A percentile compares a stretch with the other conserved stretches of the same genome.
Conservation (phyloP, 2,113 vertebrate genomes). For the Hyperoodon ampullatus region DNA sequence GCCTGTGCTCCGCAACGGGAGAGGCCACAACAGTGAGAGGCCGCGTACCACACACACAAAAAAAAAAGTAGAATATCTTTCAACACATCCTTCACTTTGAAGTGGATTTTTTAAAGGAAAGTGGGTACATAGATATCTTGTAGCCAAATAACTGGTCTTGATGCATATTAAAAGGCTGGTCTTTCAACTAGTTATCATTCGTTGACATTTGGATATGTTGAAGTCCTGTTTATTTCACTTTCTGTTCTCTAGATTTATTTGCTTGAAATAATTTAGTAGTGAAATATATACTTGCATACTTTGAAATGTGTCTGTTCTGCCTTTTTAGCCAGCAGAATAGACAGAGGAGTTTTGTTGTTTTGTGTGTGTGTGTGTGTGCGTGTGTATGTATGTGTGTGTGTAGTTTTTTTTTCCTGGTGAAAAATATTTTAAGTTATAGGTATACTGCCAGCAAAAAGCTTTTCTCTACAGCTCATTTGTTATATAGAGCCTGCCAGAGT, state of each 20-base stretch:
- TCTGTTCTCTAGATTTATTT: not conserved
- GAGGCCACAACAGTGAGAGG: too few species aligned
- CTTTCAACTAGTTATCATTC: not conserved
- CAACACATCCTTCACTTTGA: not conserved
- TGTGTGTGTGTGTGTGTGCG: not conserved
- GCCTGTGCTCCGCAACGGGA: too few species aligned
- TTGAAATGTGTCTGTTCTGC: not conserved
- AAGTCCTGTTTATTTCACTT: not conserved
- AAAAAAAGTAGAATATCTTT: not conserved
- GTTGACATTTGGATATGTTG: not conserved
- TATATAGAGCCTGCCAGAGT: conserved; percentile 66
- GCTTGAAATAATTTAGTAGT: not conserved
- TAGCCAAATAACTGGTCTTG: not conserved
- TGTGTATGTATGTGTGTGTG: not conserved
- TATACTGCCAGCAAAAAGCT: conserved; percentile 44
- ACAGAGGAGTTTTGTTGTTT: not conserved
- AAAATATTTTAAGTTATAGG: conserved; percentile 66
- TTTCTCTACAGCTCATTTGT: conserved; percentile 75
- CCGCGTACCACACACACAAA: too few species aligned
- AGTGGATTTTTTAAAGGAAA: not conserved
- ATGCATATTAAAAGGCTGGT: not conserved
- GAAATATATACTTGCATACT: not conserved
- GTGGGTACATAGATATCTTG: not conserved
- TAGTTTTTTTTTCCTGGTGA: conserved; percentile 39
- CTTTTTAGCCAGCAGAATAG: not conserved